Evolutionary conservation across 2,797 vertebrate genomes (phyloP).

Genomic region (Diceros bicornis): DNA sequence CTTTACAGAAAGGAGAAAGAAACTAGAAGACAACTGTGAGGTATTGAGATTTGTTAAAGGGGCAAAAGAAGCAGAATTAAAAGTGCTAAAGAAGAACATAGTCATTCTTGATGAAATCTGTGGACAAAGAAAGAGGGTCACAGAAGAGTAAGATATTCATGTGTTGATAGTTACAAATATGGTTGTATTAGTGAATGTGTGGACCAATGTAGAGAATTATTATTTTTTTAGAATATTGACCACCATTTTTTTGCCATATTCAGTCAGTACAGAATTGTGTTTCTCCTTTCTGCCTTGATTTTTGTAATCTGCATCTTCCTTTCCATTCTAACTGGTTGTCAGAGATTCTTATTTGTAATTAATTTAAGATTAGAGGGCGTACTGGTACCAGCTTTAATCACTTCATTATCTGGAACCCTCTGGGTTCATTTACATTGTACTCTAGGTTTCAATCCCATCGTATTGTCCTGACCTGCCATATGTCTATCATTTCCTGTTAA

Average conservation of each 20-base stretch:
- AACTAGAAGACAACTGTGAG: no score
- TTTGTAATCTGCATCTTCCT: neutral
- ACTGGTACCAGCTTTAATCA: no score
- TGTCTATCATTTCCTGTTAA: neutral
- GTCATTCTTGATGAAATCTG: conserved; percentile 91
- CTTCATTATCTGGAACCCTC: neutral
- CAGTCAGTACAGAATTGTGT: no score
- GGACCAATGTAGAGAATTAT: no score
- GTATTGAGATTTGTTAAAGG: no score
- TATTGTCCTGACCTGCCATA: neutral
- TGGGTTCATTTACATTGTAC: neutral
- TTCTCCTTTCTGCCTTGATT: no score
- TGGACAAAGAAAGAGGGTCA: conserved; percentile 95
- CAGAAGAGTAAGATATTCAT: conserved; percentile 93
- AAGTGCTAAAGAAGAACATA: no score
- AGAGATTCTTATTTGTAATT: neutral
- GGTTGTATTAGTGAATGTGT: no score
- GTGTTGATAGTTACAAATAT: neutral
- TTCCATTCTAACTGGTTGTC: neutral
- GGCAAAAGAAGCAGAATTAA: no score
- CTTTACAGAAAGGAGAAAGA: conserved; percentile 92
- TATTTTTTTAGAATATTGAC: neutral
- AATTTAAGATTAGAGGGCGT: neutral
- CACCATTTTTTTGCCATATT: no score
- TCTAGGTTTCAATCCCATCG: neutral